phyloP scores from a whole-genome alignment of 2,888 invertebrate genomes.

The Ormyrus labotus region DNA sequence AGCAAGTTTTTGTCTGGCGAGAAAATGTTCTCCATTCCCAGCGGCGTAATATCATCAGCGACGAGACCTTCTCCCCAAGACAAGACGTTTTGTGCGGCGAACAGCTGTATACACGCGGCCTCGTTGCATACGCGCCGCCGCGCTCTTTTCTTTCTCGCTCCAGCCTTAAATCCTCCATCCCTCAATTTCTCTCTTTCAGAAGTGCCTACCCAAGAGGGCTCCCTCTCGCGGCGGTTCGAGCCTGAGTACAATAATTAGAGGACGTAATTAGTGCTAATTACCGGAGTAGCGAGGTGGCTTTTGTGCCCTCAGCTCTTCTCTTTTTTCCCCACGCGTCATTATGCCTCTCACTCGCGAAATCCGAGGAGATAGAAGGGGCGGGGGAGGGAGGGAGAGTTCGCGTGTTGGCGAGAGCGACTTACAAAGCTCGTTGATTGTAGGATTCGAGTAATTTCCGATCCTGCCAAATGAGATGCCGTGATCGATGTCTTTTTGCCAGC shows the following conservation, averaged over 20 bases:
- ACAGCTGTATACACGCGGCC: no score
- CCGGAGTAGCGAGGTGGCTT: constrained; percentile 58
- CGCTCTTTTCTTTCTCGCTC: background rate
- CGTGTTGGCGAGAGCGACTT: background rate
- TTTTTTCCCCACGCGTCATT: background rate
- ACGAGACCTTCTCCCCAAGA: no score
- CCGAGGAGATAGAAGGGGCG: no score
- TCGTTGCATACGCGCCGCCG: background rate
- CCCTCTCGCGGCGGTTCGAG: constrained; percentile 38
- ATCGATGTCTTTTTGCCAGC: no score
- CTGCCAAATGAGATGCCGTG: constrained; percentile 25
- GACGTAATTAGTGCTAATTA: constrained; percentile 70
- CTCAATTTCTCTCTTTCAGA: constrained; percentile 16
- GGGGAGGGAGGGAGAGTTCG: no score
- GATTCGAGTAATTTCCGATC: constrained; percentile 44
- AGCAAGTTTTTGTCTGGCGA: constrained; percentile 16
- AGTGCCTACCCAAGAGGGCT: background rate
- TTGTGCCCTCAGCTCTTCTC: background rate
- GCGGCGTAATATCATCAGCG: background rate
- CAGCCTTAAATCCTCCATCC: constrained; percentile 4
- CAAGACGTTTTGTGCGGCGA: no score
- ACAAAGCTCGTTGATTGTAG: constrained; percentile 38
- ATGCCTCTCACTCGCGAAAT: no score
- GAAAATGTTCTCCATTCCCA: no score
- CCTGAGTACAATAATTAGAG: constrained; percentile 69